Evolutionary conservation across 1,140 invertebrate genomes (phyloP), one percentile per base, ranked within the genome.

Genomic region (Heliconius nattereri): DNA sequence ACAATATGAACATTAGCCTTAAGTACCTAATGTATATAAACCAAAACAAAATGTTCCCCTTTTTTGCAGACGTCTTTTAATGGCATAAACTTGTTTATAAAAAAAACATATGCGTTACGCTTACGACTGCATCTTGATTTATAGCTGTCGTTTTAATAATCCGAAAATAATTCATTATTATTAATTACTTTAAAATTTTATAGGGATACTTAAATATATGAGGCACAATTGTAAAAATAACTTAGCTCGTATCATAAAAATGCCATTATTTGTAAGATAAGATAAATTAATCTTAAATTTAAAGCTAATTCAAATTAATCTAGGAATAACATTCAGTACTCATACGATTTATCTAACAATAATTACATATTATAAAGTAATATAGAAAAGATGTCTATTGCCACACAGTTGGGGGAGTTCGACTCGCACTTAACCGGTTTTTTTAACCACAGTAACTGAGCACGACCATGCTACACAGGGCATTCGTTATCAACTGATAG

Each of bases 61-160:
- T 60, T 60, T 60, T 60, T 60, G 54, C 54, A 26, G n/a, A 11
- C 26, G 16, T 6, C 23, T 29, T 29, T 66, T 66, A 66, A 66
- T 66, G 60, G 6, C 60, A 66, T 26, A 16, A 66, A 66, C 23
- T 66, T 66, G 9, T 66, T 60, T 60, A 23, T 60, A 20, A 52
- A n/a, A 23, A n/a, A 23, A 9, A 60, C 54, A 60, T 23, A 60
- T 60, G 54, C n/a, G 54, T 23, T 60, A 60, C 54, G 54, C 54
- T 60, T 60, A 60, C 54, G 54, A 60, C 54, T 60, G 54, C 54
- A 23, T n/a, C n/a, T 23, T 60, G 54, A 60, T 60, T 60, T 60
- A 60, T 60, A 60, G n/a, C 54, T 26, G n/a, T 60, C 54, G n/a
- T 60, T 60, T 23, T 60, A 60, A 60, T 60, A 60, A 60, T 60